Base-by-base conservation (phyloP, 2,888 invertebrate genomes). In the Graphium colonna region DNA sequence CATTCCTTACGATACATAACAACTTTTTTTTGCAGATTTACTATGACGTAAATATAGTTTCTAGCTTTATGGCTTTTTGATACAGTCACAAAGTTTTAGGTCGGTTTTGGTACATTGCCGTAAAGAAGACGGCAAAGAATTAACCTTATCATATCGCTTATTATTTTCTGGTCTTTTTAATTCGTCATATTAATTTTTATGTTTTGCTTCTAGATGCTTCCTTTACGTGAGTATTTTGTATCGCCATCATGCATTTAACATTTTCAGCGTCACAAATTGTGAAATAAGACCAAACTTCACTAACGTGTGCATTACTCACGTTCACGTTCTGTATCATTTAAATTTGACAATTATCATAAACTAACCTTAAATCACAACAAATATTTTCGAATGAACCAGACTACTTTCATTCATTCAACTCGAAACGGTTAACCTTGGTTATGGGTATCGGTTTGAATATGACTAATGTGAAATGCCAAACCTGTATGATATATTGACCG, bases 381-480 rank as follows among this genome's bases (percentile, higher is more conserved):
- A 79, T 62, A 81, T 73, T 60, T 21, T 21, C 2, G 21, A 21
- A 21, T 21, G 21, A 4, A 10, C 44, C n/a, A n/a, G n/a, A n/a
- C n/a, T n/a, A n/a, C n/a, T n/a, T n/a, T n/a, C n/a, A n/a, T n/a
- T n/a, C n/a, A n/a, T n/a, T n/a, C n/a, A n/a, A n/a, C n/a, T n/a
- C n/a, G n/a, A n/a, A n/a, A n/a, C n/a, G n/a, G n/a, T n/a, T n/a
- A n/a, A n/a, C n/a, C n/a, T n/a, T n/a, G n/a, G n/a, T n/a, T n/a
- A n/a, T n/a, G n/a, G n/a, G n/a, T n/a, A n/a, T n/a, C n/a, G n/a
- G n/a, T n/a, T n/a, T n/a, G n/a, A n/a, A n/a, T n/a, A n/a, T n/a
- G n/a, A n/a, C n/a, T n/a, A n/a, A n/a, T n/a, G n/a, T n/a, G n/a
- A n/a, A n/a, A n/a, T n/a, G n/a, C n/a, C n/a, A n/a, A n/a, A n/a